Conservation (phyloP, 2,113 vertebrate genomes). For the Microtus montanus region DNA sequence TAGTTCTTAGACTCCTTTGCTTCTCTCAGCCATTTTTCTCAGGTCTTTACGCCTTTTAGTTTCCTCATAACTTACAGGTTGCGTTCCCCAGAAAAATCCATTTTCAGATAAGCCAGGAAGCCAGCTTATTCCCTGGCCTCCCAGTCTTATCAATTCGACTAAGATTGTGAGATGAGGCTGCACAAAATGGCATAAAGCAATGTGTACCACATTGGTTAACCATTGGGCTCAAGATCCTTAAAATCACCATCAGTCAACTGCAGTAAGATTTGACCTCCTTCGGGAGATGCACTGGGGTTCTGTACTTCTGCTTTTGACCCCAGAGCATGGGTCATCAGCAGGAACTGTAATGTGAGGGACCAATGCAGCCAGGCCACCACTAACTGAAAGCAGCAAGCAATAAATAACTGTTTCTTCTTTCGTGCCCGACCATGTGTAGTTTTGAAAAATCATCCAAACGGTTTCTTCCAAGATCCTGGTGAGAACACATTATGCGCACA, state of each 20-base stretch:
- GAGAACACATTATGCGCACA: too few relatives aligned
- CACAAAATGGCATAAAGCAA: not conserved
- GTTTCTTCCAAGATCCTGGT: not conserved
- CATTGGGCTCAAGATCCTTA: not conserved
- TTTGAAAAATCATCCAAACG: not conserved
- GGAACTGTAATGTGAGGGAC: not conserved
- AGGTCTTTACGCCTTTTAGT: not conserved
- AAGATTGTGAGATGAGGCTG: not conserved
- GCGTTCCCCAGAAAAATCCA: not conserved
- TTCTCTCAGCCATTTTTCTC: not conserved
- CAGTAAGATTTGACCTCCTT: not conserved
- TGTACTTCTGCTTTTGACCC: not conserved
- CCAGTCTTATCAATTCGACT: not conserved
- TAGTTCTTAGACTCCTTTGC: not conserved
- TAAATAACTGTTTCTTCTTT: not conserved
- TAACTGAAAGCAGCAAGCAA: not conserved
- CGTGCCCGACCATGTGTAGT: rapidly evolving
- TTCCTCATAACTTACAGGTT: not conserved
- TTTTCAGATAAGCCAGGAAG: not conserved
- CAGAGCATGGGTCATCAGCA: not conserved
- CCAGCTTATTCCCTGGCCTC: not conserved
- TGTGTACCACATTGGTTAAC: not conserved
- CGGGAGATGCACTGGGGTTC: not conserved
- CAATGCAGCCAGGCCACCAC: not conserved
- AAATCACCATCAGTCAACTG: not conserved